Evolutionary conservation across 2,888 invertebrate species (phyloP).

Genomic region (Trissoscelio sp.): DNA sequence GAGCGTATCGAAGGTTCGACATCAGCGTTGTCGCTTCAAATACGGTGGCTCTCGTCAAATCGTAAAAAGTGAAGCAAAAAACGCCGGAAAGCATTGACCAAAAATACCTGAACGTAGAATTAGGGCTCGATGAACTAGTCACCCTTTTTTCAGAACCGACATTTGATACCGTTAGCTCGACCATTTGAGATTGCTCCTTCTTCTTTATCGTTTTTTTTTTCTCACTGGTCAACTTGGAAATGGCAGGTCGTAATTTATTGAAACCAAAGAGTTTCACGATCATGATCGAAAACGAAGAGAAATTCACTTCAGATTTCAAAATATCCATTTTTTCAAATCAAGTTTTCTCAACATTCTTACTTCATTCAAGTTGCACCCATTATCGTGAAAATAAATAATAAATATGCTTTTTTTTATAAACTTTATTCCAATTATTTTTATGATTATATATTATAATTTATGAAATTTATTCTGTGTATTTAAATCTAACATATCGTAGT

Average conservation of each 20-base stretch:
- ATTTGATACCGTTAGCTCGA: slow-evolving; percentile 75
- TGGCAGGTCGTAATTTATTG: slow-evolving; percentile 56
- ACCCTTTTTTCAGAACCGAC: slow-evolving; percentile 58
- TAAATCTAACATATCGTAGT: too few species aligned
- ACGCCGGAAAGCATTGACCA: slow-evolving; percentile 33
- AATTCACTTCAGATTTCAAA: slow-evolving; percentile 40
- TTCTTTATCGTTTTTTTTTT: slow-evolving; percentile 50
- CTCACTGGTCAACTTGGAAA: slow-evolving; percentile 53
- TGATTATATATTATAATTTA: too few species aligned
- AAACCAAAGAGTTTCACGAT: slow-evolving; percentile 55
- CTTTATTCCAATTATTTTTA: too few species aligned
- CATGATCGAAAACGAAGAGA: slow-evolving; percentile 47
- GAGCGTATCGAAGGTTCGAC: slow-evolving; percentile 74
- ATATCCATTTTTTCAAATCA: slow-evolving; percentile 22
- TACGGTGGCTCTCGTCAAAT: slow-evolving; percentile 75
- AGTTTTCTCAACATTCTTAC: too few species aligned
- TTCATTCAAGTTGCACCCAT: too few species aligned
- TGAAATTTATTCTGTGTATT: too few species aligned
- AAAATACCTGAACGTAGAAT: slow-evolving; percentile 55
- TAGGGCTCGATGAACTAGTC: slow-evolving; percentile 56
- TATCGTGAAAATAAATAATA: too few species aligned
- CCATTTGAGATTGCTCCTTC: slow-evolving; percentile 61
- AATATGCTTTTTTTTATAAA: too few species aligned
- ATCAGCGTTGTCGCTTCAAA: slow-evolving; percentile 69
- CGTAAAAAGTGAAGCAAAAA: slow-evolving; percentile 77